These are phyloP conservation scores for Argya squamiceps DNA, from an alignment of 2,797 vertebrate genomes.

Conservation along the genomic window DNA sequence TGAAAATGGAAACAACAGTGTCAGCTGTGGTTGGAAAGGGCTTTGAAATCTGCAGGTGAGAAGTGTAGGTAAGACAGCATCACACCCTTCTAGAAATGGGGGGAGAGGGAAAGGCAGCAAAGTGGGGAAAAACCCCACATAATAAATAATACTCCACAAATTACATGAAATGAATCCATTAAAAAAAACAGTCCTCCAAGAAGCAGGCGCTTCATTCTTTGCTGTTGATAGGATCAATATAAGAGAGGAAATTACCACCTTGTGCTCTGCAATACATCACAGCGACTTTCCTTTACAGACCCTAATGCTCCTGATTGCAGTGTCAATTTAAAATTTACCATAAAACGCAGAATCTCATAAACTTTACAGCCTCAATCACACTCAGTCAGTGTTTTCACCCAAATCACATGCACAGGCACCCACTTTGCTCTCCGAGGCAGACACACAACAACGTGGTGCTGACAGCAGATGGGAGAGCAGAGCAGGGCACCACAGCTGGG, in stretches of 20 bases:
- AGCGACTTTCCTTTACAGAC: background rate
- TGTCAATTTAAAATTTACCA: constrained; percentile 45
- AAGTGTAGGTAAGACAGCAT: background rate
- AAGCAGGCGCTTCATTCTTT: constrained; percentile 36
- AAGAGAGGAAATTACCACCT: constrained; percentile 44
- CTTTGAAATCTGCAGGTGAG: background rate
- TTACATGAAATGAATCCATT: background rate
- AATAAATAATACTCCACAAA: constrained; percentile 9
- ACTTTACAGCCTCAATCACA: constrained; percentile 26
- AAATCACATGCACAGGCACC: background rate
- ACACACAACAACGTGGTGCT: fast-evolving
- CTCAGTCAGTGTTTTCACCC: background rate
- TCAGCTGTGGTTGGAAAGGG: background rate
- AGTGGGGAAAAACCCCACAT: background rate
- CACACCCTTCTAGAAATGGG: background rate
- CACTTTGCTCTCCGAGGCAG: fast-evolving
- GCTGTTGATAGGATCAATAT: constrained; percentile 19
- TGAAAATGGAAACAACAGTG: constrained; percentile 4
- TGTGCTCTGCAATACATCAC: constrained; percentile 18
- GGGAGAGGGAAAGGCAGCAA: background rate
- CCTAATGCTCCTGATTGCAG: constrained; percentile 8
- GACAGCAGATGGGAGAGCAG: background rate
- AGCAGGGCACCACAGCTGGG: background rate
- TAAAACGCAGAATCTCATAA: constrained; percentile 35
- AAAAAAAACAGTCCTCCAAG: background rate